These are phyloP conservation scores for Anastrepha ludens DNA, from an alignment of 1,140 invertebrate genomes.

Conservation along the genomic window DNA sequence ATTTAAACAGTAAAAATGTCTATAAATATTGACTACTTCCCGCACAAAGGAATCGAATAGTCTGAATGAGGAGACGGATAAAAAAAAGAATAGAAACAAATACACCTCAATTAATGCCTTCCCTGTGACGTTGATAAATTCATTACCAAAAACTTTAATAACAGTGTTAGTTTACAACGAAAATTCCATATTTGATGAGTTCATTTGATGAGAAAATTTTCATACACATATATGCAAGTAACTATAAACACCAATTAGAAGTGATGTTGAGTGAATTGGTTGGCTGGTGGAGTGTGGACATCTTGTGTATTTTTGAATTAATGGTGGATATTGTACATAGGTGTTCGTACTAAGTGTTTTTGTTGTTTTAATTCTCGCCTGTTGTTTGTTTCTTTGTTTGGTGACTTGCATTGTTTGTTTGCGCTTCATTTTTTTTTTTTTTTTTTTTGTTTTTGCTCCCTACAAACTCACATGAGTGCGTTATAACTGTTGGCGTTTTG, in stretches of 20 bases:
- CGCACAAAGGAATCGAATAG: too few relatives aligned
- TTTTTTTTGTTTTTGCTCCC: constrained; percentile 62
- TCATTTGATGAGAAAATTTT: neutral
- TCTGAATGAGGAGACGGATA: too few relatives aligned
- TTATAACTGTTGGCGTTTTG: constrained; percentile 64
- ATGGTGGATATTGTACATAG: neutral
- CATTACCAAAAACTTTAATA: neutral
- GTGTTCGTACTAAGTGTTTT: neutral
- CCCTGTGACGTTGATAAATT: neutral
- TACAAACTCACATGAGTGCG: constrained; percentile 72
- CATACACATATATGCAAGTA: neutral
- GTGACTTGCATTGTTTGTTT: constrained; percentile 10
- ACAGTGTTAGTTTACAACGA: constrained; percentile 31
- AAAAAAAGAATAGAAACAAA: neutral
- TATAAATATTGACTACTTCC: too few relatives aligned
- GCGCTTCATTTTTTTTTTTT: constrained; percentile 54
- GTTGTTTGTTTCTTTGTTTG: neutral
- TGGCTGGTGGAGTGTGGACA: constrained; percentile 16
- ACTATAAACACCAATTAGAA: neutral
- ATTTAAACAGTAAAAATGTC: too few relatives aligned
- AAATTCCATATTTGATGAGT: constrained; percentile 31
- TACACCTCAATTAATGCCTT: neutral
- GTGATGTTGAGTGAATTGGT: constrained; percentile 4
- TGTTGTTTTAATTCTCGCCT: constrained; percentile 4
- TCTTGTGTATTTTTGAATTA: constrained; percentile 3